These are phyloP conservation scores for Notodonta ziczac DNA, from an alignment of 2,888 invertebrate species.

Conservation along the genomic window DNA sequence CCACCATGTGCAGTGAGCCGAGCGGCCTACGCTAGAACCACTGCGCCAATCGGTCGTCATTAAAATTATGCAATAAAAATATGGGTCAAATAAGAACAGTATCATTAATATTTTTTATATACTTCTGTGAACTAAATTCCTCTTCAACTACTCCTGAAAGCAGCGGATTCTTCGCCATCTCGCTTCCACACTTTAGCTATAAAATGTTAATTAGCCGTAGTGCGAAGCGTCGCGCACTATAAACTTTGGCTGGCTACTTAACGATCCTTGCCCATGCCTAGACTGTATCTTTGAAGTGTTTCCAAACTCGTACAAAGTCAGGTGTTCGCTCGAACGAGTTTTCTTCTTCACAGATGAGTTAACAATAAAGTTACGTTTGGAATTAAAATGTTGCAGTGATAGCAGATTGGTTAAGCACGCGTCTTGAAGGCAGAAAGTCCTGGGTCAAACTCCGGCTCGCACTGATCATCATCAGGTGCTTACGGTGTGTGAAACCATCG, in stretches of 20 bases:
- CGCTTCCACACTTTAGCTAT: conserved; percentile 4
- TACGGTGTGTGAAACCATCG: too few relatives aligned
- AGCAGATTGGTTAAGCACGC: too few relatives aligned
- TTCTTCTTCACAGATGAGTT: not conserved
- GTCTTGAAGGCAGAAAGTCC: too few relatives aligned
- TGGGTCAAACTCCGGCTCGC: too few relatives aligned
- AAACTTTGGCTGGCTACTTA: conserved; percentile 24
- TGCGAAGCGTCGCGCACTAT: conserved; percentile 12
- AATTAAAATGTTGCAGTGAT: not conserved
- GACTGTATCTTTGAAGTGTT: not conserved
- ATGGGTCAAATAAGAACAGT: too few relatives aligned
- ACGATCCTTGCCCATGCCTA: conserved; percentile 14
- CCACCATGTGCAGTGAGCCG: too few relatives aligned
- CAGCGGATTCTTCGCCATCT: too few relatives aligned
- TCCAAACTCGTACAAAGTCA: not conserved
- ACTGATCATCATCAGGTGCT: too few relatives aligned
- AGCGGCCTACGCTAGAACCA: too few relatives aligned
- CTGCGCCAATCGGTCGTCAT: too few relatives aligned
- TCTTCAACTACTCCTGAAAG: not conserved
- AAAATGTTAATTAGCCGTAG: conserved; percentile 26
- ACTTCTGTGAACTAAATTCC: not conserved
- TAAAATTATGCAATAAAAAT: too few relatives aligned
- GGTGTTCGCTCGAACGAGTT: not conserved
- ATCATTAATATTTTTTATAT: not conserved
- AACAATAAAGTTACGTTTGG: not conserved